phyloP scores from a whole-genome alignment of 2,797 vertebrate genomes.

The Xiphophorus birchmanni region DNA sequence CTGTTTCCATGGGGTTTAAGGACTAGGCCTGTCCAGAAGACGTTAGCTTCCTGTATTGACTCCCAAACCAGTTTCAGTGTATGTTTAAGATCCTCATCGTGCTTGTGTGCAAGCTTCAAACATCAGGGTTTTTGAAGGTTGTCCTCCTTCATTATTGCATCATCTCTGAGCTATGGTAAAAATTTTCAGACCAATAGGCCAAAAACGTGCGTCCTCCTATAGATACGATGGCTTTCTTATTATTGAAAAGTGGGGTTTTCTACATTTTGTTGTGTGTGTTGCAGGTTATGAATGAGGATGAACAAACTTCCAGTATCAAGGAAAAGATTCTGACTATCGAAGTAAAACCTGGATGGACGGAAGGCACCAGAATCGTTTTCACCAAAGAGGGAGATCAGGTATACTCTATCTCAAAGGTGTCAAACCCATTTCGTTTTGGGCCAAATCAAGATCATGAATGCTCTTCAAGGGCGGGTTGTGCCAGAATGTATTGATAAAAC shows the following conservation, averaged over 20 bases:
- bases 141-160: not conserved
- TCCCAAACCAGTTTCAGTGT: not conserved
- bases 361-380: constrained; percentile 88
- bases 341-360: constrained; percentile 89
- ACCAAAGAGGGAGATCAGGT: constrained; percentile 95
- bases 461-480: too few species aligned
- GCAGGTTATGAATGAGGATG: constrained; percentile 93
- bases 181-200: not conserved
- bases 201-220: not conserved
- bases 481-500: too few species aligned
- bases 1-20: not conserved
- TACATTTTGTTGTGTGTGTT: not conserved
- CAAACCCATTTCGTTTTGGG: too few species aligned
- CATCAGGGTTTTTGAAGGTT: not conserved
- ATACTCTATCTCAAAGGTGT: not conserved
- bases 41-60: not conserved
- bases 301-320: constrained; percentile 87
- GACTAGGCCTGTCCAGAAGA: not conserved
- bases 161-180: not conserved
- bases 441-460: too few species aligned
- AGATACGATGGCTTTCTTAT: not conserved
- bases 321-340: constrained; percentile 92
- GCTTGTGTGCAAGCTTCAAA: not conserved
- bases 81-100: not conserved
- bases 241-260: not conserved